Evolutionary conservation across 2,797 vertebrate species (phyloP), one percentile per base, ranked within the genome.

Genomic region (Coreius guichenoti): DNA sequence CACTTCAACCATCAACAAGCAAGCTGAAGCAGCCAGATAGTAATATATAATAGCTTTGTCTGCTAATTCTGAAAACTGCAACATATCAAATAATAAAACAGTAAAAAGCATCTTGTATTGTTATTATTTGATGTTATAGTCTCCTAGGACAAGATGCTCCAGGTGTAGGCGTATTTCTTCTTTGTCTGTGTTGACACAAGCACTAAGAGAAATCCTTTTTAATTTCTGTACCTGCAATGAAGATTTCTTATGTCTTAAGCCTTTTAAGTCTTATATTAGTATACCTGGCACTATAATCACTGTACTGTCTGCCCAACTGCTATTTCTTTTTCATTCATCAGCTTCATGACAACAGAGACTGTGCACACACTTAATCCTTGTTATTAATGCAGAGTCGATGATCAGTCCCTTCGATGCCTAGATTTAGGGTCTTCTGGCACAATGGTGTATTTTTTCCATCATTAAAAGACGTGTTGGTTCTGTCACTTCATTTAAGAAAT

Each of bases 401-500:
- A 86, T 49, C 45, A 78, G 33, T 85, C 45, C 65, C 54, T 58
- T 47, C 47, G 36, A 45, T 77, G 70, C n/a, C 54, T 45, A 36
- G 61, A 76, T 79, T 86, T 79, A 83, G 79, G 49, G 79, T 86
- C 82, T 81, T 75, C 63, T 86, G 77, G 54, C 84, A 65, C 45
- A 75, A 49, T 58, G 16, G 43, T 36, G 19, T 84, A 51, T 80
- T 81, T 86, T 85, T 83, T 68, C 83, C 83, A 81, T 86, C 86
- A 80, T 87, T 89, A 79, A 54, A 81, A 16, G 54, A 90, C 14
- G 80, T 90, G 87, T 87, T 80, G 70, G 84, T 68, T 86, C 87
- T 86, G 86, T 86, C 87, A 90, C 89, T 68, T 89, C 85, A 88
- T 89, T 88, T 83, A 80, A 85, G 54, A 81, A 82, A 56, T 56